These are phyloP conservation scores for Phortica okadai DNA, from an alignment of 2,888 invertebrate genomes.

Conservation along the genomic window DNA sequence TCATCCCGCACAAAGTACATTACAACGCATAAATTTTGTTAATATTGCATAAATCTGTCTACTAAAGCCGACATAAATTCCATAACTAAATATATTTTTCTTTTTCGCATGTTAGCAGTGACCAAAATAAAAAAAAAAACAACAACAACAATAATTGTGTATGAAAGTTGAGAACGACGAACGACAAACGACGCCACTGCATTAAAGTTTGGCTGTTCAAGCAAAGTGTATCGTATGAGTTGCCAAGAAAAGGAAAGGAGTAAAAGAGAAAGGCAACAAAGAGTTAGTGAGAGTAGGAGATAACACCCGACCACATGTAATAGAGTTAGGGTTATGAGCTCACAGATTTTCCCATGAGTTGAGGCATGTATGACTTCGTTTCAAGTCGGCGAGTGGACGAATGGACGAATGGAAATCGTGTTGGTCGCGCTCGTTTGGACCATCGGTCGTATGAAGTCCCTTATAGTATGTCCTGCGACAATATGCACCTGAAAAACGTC, in stretches of 20 bases:
- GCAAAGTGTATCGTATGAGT: too few relatives aligned
- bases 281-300: not conserved
- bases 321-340: slow-evolving; percentile 15
- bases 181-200: too few relatives aligned
- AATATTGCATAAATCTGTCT: slow-evolving; percentile 67
- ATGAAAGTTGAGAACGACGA: not conserved
- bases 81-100: slow-evolving; percentile 49
- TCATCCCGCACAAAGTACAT: slow-evolving; percentile 27
- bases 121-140: not conserved
- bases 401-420: not conserved
- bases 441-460: slow-evolving; percentile 8
- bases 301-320: not conserved
- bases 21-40: slow-evolving; percentile 61
- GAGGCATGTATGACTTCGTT: not conserved
- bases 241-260: not conserved
- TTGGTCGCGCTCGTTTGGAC: not conserved
- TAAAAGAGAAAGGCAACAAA: not conserved
- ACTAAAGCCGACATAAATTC: slow-evolving; percentile 59
- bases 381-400: not conserved
- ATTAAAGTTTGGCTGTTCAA: not conserved
- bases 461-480: slow-evolving; percentile 4
- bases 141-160: too few relatives aligned
- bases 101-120: not conserved
- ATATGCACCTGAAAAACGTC: slow-evolving; percentile 8
- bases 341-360: not conserved